These are phyloP conservation scores for Gobius niger DNA, from an alignment of 2,113 vertebrate species.

Conservation along the genomic window DNA sequence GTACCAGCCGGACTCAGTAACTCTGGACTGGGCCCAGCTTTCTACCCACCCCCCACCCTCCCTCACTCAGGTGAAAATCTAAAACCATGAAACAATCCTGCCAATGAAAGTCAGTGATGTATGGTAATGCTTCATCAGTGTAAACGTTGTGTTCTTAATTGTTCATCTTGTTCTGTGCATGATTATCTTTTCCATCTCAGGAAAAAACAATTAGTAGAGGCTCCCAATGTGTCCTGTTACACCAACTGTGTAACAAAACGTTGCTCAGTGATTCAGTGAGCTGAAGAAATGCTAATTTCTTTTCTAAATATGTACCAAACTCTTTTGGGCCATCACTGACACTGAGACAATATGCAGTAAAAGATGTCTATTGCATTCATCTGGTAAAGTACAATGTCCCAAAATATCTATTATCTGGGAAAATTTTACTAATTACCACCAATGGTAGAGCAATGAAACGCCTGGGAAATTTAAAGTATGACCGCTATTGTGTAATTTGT, in stretches of 20 bases:
- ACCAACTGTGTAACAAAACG: conserved; percentile 27
- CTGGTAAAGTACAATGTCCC: conserved; percentile 4
- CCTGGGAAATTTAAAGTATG: not conserved
- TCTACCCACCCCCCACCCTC: conserved; percentile 7
- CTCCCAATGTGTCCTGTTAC: conserved; percentile 18
- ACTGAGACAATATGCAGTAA: not conserved
- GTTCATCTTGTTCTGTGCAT: conserved; percentile 8
- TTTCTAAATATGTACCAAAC: conserved; percentile 13
- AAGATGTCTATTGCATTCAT: conserved; percentile 1
- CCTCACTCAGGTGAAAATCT: conserved; percentile 27
- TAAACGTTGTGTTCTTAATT: not conserved
- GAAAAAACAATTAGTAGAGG: conserved; percentile 23
- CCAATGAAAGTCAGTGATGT: conserved; percentile 2
- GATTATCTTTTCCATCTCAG: conserved; percentile 13
- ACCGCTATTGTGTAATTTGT: not conserved
- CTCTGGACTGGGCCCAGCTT: conserved; percentile 37
- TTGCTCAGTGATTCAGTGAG: conserved; percentile 35
- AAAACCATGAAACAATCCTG: not conserved
- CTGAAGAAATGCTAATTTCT: conserved; percentile 30
- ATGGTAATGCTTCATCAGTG: not conserved
- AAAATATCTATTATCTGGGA: conserved; percentile 12
- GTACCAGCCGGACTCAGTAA: conserved; percentile 26
- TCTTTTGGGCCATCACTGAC: conserved; percentile 4
- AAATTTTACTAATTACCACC: not conserved
- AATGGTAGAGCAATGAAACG: conserved; percentile 9